Evolutionary conservation across 1,140 invertebrate genomes (phyloP), one percentile per base, ranked within the genome.

Genomic region (Prorops nasuta): DNA sequence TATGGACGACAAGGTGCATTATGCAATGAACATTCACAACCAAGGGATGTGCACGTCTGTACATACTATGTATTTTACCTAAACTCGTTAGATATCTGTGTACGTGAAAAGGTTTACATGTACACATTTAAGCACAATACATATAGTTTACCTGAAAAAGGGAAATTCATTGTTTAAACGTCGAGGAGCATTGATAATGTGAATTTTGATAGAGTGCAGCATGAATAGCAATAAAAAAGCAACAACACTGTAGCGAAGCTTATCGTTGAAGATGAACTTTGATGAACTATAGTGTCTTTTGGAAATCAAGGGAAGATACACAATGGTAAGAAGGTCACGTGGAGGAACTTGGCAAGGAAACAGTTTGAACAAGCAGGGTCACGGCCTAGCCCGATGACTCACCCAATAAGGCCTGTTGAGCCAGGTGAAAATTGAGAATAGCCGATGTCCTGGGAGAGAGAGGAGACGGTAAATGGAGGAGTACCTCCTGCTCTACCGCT

Each of bases 401-500:
- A 77, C 75, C 75, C 75, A 16, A 74, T 64, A 51, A 73, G 49
- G 62, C 68, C 64, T 66, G 63, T 64, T 57, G 72, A 62, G 64
- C 71, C 71, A 58, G 69, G 77, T 67, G 67, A 79, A 58, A 69
- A 75, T 60, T 67, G 74, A 55, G 75, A 65, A 66, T 71, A 70
- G 67, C 63, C 54, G 67, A 59, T 66, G 73, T 79, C 67, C 72
- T 76, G 64, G 73, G 79, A 74, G 63, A 71, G 67, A 64, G 73
- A 71, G 58, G 78, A 78, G 65, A 76, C 78, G 65, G 72, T 72
- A 60, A 75, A 69, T 52, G 72, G 74, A 66, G 72, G 72, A 40
- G 75, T 75, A 45, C 75, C 73, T 63, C 76, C 75, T 21, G 67
- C 64, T 66, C 71, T 65, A 73, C 79, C 79, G 65, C 72, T 72